A percentile compares a stretch with the other conserved stretches of the same genome.
These are phyloP conservation scores for Agrotis exclamationis DNA, from an alignment of 2,888 invertebrate species.

Conservation along the genomic window DNA sequence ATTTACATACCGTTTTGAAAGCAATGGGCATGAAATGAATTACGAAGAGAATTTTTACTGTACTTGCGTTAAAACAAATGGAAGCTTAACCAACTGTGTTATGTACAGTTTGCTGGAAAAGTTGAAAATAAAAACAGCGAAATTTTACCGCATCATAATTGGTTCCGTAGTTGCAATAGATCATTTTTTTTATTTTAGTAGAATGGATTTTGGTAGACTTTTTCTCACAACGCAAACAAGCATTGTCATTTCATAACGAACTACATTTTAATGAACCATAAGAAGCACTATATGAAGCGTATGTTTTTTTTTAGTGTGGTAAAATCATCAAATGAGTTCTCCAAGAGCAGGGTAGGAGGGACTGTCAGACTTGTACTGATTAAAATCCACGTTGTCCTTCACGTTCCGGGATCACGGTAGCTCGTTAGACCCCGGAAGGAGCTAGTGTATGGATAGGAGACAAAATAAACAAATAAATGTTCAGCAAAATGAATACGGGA, in stretches of 20 bases:
- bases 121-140: constrained; percentile 28
- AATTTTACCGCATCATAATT: constrained; percentile 20
- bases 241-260: too few relatives aligned
- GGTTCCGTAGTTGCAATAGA: background rate
- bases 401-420: too few relatives aligned
- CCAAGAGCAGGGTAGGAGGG: too few relatives aligned
- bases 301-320: too few relatives aligned
- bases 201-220: background rate
- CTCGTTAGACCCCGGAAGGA: too few relatives aligned
- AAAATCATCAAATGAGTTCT: too few relatives aligned
- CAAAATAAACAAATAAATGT: background rate
- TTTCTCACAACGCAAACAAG: too few relatives aligned
- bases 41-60: constrained; percentile 4
- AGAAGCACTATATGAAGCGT: too few relatives aligned
- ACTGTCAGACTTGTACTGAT: too few relatives aligned
- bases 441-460: background rate
- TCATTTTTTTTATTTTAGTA: background rate
- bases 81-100: constrained; percentile 20
- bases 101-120: constrained; percentile 2
- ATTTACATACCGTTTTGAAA: background rate
- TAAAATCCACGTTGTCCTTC: too few relatives aligned
- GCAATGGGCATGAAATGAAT: background rate
- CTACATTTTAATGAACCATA: background rate
- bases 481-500: background rate
- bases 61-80: constrained; percentile 24